phyloP scores from a whole-genome alignment of 2,888 invertebrate genomes.

The Yponomeuta evonymella region DNA sequence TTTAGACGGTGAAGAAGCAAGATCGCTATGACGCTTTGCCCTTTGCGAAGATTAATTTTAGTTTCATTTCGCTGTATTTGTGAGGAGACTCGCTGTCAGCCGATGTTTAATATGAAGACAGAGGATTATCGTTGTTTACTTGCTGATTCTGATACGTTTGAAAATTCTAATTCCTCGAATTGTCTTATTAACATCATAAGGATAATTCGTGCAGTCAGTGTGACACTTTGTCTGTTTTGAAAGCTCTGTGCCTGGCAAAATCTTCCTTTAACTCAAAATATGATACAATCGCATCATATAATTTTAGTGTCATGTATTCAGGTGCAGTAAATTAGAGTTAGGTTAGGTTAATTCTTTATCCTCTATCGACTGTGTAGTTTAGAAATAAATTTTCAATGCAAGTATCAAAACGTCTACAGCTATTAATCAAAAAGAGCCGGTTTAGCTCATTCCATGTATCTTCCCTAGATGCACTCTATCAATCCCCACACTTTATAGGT shows the following conservation, averaged over 20 bases:
- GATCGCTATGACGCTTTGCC: background rate
- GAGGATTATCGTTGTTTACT: background rate
- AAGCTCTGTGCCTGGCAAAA: too few species aligned
- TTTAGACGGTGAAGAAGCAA: background rate
- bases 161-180: too few species aligned
- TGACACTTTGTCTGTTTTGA: too few species aligned
- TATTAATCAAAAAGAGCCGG: background rate
- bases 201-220: too few species aligned
- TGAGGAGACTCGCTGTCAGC: background rate
- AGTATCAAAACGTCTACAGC: background rate
- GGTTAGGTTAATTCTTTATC: too few species aligned
- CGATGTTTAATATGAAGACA: background rate
- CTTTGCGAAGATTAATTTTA: background rate
- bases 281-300: too few species aligned
- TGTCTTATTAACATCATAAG: too few species aligned
- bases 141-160: background rate
- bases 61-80: slow-evolving; percentile 1
- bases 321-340: too few species aligned
- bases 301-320: too few species aligned
- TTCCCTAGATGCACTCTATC: background rate
- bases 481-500: background rate
- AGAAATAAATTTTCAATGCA: background rate
- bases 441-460: background rate
- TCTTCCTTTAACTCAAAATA: too few species aligned
- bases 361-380: background rate